Evolutionary conservation across 37 sponge, comb jelly and placozoan genomes (phyloP).

Genomic region (Haliclona indistincta): DNA sequence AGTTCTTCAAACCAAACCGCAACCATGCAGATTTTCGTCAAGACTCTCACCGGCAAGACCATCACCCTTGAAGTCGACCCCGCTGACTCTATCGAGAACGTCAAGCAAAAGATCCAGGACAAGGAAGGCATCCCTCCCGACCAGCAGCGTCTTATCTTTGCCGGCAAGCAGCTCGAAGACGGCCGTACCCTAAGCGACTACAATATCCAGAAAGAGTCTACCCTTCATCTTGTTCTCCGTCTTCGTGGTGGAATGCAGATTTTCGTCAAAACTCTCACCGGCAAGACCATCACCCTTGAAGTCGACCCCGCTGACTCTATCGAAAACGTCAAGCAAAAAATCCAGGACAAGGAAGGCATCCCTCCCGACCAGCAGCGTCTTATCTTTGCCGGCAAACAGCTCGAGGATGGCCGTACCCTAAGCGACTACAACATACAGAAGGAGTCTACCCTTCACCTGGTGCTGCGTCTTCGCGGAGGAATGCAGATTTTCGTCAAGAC

Average conservation of each 20-base stretch:
- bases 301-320: slow-evolving; percentile 95
- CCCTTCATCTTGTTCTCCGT: slow-evolving; percentile 89
- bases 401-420: slow-evolving; percentile 84
- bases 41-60: slow-evolving; percentile 75
- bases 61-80: slow-evolving; percentile 96
- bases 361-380: slow-evolving; percentile 95
- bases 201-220: slow-evolving; percentile 91
- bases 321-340: slow-evolving; percentile 94
- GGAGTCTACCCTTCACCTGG: slow-evolving; percentile 91
- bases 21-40: slow-evolving; percentile 1
- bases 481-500: slow-evolving; percentile 6
- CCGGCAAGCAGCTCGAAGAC: slow-evolving; percentile 85
- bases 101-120: slow-evolving; percentile 77
- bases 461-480: slow-evolving; percentile 76
- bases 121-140: slow-evolving; percentile 79
- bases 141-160: slow-evolving; percentile 83
- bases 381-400: slow-evolving; percentile 83
- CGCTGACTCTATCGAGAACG: slow-evolving; percentile 82
- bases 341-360: slow-evolving; percentile 97
- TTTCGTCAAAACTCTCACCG: slow-evolving; percentile 1
- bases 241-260: slow-evolving; percentile 42
- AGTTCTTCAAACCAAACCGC: too few species aligned
- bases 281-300: slow-evolving; percentile 96
- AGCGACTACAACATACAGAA: slow-evolving; percentile 88
- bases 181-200: slow-evolving; percentile 80